Evolutionary conservation across 2,113 vertebrate species (phyloP).

Genomic region (Cyanoliseus patagonus): DNA sequence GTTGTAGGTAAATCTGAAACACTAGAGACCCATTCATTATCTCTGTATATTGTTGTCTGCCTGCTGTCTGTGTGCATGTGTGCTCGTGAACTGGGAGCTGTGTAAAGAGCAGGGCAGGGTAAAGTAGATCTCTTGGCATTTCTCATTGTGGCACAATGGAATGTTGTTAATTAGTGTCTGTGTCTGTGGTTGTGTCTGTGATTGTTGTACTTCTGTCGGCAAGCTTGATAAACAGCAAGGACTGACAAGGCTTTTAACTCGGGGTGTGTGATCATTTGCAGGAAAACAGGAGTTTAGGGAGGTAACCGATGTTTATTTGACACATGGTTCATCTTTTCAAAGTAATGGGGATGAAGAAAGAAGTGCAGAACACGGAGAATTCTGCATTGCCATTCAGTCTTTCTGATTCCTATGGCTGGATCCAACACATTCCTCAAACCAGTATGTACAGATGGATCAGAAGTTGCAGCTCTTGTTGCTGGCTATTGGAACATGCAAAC

Average conservation of each 20-base stretch:
- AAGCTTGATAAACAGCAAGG: conserved; percentile 32
- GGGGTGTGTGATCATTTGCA: background rate
- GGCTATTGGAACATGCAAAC: background rate
- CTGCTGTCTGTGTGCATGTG: conserved; percentile 71
- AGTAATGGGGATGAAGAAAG: background rate
- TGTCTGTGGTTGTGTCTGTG: conserved; percentile 63
- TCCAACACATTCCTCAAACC: background rate
- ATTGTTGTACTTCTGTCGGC: conserved; percentile 32
- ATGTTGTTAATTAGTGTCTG: conserved; percentile 63
- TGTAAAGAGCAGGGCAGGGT: conserved; percentile 19
- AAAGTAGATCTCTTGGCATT: conserved; percentile 21
- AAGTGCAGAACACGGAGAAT: background rate
- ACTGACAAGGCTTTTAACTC: background rate
- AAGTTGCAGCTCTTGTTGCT: background rate
- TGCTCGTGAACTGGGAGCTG: conserved; percentile 51
- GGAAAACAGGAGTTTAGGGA: background rate
- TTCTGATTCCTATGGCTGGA: background rate
- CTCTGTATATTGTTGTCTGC: conserved; percentile 61
- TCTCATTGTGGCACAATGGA: conserved; percentile 61
- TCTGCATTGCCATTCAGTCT: background rate
- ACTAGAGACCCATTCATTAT: conserved; percentile 67
- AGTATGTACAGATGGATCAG: background rate
- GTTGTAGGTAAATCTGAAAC: conserved; percentile 72
- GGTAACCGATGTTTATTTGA: background rate
- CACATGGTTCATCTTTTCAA: background rate